phyloP scores from a whole-genome alignment of 2,113 vertebrate species.

The Nymphicus hollandicus region DNA sequence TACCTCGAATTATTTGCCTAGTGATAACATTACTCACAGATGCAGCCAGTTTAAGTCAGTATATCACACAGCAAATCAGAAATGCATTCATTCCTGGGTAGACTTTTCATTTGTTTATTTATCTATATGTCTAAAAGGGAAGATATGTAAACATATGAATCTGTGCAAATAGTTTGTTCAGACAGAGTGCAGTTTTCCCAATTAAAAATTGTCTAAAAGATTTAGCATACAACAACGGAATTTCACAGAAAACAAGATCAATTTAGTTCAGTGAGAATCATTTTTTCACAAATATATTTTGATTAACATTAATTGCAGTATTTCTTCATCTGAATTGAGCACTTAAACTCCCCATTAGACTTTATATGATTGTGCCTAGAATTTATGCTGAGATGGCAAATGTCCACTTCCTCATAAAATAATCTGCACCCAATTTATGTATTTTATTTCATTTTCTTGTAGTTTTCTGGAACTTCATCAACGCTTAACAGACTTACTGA shows the following conservation, averaged over 20 bases:
- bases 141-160: neutral
- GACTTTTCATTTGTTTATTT: neutral
- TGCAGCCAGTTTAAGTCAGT: neutral
- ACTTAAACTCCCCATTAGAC: neutral
- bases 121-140: neutral
- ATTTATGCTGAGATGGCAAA: neutral
- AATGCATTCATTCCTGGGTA: neutral
- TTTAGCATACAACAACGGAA: neutral
- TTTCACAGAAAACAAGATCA: neutral
- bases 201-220: neutral
- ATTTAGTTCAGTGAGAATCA: accelerated
- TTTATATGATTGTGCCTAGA: neutral
- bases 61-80: neutral
- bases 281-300: neutral
- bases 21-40: neutral
- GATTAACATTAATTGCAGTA: neutral
- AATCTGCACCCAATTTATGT: neutral
- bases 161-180: neutral
- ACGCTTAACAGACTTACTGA: neutral
- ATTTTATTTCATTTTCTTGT: neutral
- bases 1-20: neutral
- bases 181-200: neutral
- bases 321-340: neutral
- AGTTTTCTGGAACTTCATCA: neutral
- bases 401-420: neutral